Percentiles rank a stretch among this genome's conserved stretches.
These are phyloP conservation scores for Alsophila aescularia DNA, from an alignment of 2,888 invertebrate species.

Conservation along the genomic window DNA sequence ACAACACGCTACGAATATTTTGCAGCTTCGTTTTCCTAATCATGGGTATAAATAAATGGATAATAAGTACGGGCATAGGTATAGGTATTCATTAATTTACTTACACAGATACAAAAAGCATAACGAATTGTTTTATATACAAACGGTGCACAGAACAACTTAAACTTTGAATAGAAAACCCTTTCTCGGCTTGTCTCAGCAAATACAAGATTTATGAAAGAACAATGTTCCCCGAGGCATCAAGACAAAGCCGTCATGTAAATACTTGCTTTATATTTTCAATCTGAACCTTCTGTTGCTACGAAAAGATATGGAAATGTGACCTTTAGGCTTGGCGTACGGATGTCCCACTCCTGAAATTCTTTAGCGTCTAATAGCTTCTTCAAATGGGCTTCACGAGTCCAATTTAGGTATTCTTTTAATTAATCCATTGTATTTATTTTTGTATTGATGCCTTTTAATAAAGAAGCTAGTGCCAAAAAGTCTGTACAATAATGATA, in stretches of 20 bases:
- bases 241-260: slow-evolving; percentile 22
- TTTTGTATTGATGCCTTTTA: too few species aligned
- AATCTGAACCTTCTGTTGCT: slow-evolving; percentile 12
- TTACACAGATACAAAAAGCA: too few species aligned
- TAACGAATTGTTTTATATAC: too few species aligned
- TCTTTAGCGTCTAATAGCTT: neutral
- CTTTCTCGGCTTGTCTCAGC: slow-evolving; percentile 8
- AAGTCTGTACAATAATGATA: too few species aligned
- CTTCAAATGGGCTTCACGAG: neutral
- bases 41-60: too few species aligned
- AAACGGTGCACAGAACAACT: too few species aligned
- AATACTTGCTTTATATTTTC: slow-evolving; percentile 29
- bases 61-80: too few species aligned
- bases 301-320: slow-evolving; percentile 29
- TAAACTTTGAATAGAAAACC: slow-evolving; percentile 1
- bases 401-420: too few species aligned
- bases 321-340: slow-evolving; percentile 19
- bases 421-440: too few species aligned
- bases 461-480: too few species aligned
- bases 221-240: slow-evolving; percentile 19
- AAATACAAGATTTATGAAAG: slow-evolving; percentile 19
- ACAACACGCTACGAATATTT: neutral
- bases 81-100: too few species aligned
- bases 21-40: neutral
- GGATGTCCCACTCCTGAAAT: slow-evolving; percentile 9